Evolutionary conservation across 2,113 vertebrate species (phyloP), one percentile per base, ranked within the genome.

Genomic region (Microtus montanus): DNA sequence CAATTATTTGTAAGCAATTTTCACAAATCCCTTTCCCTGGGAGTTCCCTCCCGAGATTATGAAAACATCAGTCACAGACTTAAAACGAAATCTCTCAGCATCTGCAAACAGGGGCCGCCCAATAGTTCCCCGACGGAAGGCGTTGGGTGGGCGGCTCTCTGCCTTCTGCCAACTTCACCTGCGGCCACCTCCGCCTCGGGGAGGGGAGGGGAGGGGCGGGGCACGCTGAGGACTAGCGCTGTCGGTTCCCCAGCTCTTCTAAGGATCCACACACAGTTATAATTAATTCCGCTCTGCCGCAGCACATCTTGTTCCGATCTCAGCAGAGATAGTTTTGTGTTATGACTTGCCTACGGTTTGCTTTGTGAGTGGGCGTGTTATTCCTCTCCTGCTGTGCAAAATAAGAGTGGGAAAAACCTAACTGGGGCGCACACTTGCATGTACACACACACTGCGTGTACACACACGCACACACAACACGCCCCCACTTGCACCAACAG

Each of bases 321-420:
- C 63, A 1, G 38, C 28, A 35, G 90, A 87, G 88, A 90, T 33
- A 71, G 89, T 38, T 79, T 58, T 80, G 89, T 93, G 96, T 87
- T 92, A 87, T 75, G 79, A 96, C 94, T 95, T 92, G 89, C 92
- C 92, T 90, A 30, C 0, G 5, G 93, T 64, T 95, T 96, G 78
- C 75, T 94, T 96, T 91, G 85, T 75, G 96, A 91, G 96, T 86
- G 89, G 96, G 96, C 3, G 92, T 96, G 87, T 92, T 87, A 70
- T 78, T 73, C 70, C 77, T 86, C 77, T 85, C 58, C 71, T 92
- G 86, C 89, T 35, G 61, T 33, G 79, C 58, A 88, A 96, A 93
- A 44, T 28, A 74, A 38, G 19, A 54, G 61, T 19, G 61, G 22
- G 2, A 12, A 6, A 44, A 66, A 49, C 61, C n/a, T 61, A 73